Base-by-base conservation (phyloP, 2,113 vertebrate genomes). In the Struthio camelus region DNA sequence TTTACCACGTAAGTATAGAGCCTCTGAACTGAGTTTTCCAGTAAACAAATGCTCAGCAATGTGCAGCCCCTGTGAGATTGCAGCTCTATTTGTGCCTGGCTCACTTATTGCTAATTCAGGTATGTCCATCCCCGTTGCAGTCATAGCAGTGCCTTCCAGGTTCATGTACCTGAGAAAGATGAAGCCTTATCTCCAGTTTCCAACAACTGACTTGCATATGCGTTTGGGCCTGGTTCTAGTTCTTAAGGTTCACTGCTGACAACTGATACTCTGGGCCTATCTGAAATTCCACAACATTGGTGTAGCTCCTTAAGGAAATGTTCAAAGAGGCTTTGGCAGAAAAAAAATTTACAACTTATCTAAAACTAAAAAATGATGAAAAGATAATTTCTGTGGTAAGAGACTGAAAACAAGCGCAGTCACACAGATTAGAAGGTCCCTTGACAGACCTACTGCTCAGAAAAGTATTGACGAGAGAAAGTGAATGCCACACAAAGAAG, bases 1-100 rank as follows among this genome's bases (percentile, higher is more conserved):
- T 83, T 36, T 85, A n/a, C 58, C 38, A 3, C 11, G 0, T 8
- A 24, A 69, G 10, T 0, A 16, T 0, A 4, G 64, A 34, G 9
- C 48, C 77, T 48, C 87, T 46, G 48, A 32, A 19, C 28, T 42
- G 24, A 23, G 3, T 70, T 62, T 89, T 84, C 36, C 50, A 14
- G 50, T 4, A 32, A 88, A 3, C 28, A 32, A 88, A 3, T 28
- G 54, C 54, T 75, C 61, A 56, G 18, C n/a, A 9, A 8, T 1
- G n/a, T 9, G n/a, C 58, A 36, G 58, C 28, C 38, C 54, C 38
- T 14, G 14, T 0, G 6, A 62, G 54, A 28, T 10, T 14, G 16
- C 28, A 50, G 59, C 80, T 6, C 15, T 27, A 34, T 14, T 38
- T 12, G 1, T 15, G 51, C 61, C 56, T 9, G 46, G 30, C 34